These are phyloP conservation scores for Drosophila sproati DNA, from an alignment of 1,140 invertebrate species.

Conservation along the genomic window DNA sequence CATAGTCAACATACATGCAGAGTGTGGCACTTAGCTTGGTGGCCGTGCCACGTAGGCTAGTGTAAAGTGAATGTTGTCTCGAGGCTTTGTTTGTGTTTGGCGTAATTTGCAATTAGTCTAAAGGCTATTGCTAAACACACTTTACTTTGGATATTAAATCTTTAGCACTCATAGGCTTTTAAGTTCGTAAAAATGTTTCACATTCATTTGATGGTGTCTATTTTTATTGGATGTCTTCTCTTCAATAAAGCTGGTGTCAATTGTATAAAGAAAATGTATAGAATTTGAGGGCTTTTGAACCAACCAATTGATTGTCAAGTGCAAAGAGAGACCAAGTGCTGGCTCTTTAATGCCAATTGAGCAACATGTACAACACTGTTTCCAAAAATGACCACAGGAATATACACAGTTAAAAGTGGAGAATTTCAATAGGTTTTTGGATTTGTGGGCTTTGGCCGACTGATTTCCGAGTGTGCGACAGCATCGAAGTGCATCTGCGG, in stretches of 20 bases:
- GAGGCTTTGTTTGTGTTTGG: no score
- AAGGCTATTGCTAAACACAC: no score
- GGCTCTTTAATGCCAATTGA: neutral
- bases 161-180: no score
- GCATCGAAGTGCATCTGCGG: slow-evolving; percentile 15
- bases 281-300: neutral
- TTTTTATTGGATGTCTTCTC: no score
- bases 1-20: neutral
- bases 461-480: slow-evolving; percentile 53
- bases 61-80: neutral
- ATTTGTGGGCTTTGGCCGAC: slow-evolving; percentile 56
- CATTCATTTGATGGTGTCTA: no score
- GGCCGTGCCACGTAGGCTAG: neutral
- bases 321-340: neutral
- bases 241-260: no score
- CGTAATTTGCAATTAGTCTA: no score
- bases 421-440: slow-evolving; percentile 32
- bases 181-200: no score
- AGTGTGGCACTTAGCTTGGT: neutral
- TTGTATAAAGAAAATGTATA: neutral
- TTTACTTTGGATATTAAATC: no score
- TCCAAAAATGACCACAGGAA: slow-evolving; percentile 13
- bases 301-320: slow-evolving; percentile 15
- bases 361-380: no score
- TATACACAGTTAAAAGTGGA: slow-evolving; percentile 51